Percentiles rank a stretch among this genome's conserved stretches.
phyloP scores from a whole-genome alignment of 2,113 vertebrate genomes.

The Geothlypis trichas region DNA sequence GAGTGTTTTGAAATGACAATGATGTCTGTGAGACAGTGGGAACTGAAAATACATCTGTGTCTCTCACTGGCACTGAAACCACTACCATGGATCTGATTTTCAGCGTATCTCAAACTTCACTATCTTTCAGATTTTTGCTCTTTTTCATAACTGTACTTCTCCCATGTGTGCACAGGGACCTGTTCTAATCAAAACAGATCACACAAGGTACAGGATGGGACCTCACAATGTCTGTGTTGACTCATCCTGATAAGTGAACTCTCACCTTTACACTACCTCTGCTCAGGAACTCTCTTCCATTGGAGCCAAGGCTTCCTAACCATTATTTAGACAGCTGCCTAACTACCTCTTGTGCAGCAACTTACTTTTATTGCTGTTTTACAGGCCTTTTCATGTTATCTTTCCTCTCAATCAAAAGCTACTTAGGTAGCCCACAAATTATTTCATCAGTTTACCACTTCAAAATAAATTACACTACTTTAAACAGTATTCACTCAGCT shows the following conservation, averaged over 20 bases:
- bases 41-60: neutral
- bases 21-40: neutral
- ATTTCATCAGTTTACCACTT: neutral
- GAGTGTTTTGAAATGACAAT: neutral
- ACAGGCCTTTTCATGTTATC: neutral
- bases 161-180: neutral
- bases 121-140: neutral
- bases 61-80: neutral
- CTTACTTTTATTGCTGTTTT: neutral
- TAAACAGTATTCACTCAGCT: neutral
- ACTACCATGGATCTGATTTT: neutral
- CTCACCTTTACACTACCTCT: neutral
- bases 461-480: neutral
- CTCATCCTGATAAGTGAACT: neutral
- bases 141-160: neutral
- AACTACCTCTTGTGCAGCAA: neutral
- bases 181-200: neutral
- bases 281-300: neutral
- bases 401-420: neutral
- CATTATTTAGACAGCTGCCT: neutral
- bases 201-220: neutral
- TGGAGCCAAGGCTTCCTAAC: neutral
- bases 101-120: neutral
- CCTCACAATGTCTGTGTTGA: neutral
- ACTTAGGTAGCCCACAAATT: neutral